Base-by-base conservation (phyloP, 2,113 vertebrate species). In the Furnarius figulus region DNA sequence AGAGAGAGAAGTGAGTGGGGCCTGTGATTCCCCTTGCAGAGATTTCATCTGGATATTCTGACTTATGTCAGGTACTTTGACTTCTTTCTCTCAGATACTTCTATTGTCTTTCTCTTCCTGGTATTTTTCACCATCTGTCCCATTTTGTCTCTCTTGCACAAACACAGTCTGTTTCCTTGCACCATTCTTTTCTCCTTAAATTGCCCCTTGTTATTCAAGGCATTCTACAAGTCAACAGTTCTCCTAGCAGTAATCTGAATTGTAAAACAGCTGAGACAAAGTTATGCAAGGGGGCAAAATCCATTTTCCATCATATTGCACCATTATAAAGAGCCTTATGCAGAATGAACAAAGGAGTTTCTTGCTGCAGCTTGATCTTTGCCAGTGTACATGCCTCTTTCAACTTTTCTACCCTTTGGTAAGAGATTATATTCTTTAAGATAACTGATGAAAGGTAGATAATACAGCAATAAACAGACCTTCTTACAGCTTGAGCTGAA, bases 231-330 rank as follows among this genome's bases (percentile, higher is more conserved):
- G 33, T 66, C 42, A 83, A 4, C 31, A 61, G 50, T 42, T 85
- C 23, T 75, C 33, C 85, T 65, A 87, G 39, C 24, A 53, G 67
- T 20, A 71, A 88, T 24, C 10, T 35, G 27, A 90, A 62, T 31
- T 65, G 59, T 35, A 77, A 68, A n/a, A 71, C 63, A 84, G 67
- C 46, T 58, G 63, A 92, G 55, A 79, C 13, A 40, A 79, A 76
- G 31, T 78, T 63, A 63, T 35, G 22, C 59, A 93, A 90, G 42
- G 63, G 23, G 33, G 14, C 24, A 94, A 96, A 95, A 94, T 86
- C 25, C 6, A 2, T 42, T 90, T 92, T 71, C 59, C 35, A 39
- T 53, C 72, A 62, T 53, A 71, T 25, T 16, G 6, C 28, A 74
- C 15, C 14, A 49, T 40, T 66, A 80, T 50, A 83, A 94, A 93